A percentile compares a stretch with the other conserved stretches of the same genome.
Evolutionary conservation across 2,797 vertebrate genomes (phyloP).

Genomic region (Eulemur albifrons): DNA sequence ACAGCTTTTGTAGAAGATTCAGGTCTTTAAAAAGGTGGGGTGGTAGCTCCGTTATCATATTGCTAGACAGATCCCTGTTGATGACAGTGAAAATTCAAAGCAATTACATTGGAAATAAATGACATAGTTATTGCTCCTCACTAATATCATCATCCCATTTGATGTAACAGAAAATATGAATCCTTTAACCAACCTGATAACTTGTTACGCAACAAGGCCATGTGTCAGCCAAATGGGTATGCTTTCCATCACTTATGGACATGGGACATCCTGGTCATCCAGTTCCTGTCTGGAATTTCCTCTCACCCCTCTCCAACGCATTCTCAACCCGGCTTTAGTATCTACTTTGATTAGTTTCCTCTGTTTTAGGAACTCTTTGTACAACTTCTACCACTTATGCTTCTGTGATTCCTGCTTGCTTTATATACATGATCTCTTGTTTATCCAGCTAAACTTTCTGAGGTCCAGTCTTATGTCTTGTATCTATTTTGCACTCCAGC

Average conservation of each 20-base stretch:
- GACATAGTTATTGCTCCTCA: not conserved
- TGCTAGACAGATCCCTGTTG: constrained; percentile 86
- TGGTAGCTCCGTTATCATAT: constrained; percentile 85
- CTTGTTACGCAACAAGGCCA: not conserved
- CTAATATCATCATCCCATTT: not conserved
- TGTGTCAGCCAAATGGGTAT: not conserved
- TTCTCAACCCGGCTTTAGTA: not conserved
- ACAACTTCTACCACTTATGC: not conserved
- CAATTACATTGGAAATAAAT: not conserved
- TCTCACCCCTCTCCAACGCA: constrained; percentile 34
- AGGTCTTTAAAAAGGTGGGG: constrained; percentile 85
- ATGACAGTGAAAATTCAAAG: constrained; percentile 63
- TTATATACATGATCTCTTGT: not conserved
- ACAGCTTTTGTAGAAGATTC: constrained; percentile 87
- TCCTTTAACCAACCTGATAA: constrained; percentile 1
- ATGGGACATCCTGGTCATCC: not conserved
- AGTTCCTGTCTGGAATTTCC: constrained; percentile 57
- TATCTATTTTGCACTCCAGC: constrained; percentile 11
- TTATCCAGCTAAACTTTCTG: constrained; percentile 7
- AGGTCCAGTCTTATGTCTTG: constrained; percentile 1
- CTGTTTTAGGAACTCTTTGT: not conserved
- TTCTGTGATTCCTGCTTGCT: not conserved
- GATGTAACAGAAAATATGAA: constrained; percentile 30
- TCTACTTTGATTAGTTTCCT: constrained; percentile 18
- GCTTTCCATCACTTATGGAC: constrained; percentile 5